Evolutionary conservation across 2,113 vertebrate species (phyloP).

Genomic region (Piprites chloris): DNA sequence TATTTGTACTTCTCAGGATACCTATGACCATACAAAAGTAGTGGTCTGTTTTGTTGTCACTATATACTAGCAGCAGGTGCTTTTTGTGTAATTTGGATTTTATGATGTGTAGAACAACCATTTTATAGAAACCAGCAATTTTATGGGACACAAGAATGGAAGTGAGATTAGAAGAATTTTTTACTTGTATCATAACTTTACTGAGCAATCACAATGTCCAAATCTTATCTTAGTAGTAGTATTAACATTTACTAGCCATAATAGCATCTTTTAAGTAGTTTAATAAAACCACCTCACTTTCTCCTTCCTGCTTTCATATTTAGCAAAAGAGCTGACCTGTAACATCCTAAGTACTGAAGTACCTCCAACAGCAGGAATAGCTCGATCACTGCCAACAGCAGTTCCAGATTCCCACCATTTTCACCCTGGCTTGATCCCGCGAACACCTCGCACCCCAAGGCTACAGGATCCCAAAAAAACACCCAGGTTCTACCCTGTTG

Average conservation of each 20-base stretch:
- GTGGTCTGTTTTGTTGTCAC: not conserved
- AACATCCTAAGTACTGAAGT: conserved; percentile 53
- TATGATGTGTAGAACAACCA: not conserved
- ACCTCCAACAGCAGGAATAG: conserved; percentile 55
- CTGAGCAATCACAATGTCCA: not conserved
- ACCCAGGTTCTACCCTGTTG: conserved; percentile 91
- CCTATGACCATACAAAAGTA: not conserved
- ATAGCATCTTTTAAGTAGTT: not conserved
- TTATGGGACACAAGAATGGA: not conserved
- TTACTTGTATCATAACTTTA: not conserved
- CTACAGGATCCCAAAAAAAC: conserved; percentile 88
- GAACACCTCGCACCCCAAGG: conserved; percentile 82
- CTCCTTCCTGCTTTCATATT: not conserved
- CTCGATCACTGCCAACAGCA: conserved; percentile 76
- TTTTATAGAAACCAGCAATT: not conserved
- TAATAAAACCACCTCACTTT: not conserved
- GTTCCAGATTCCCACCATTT: conserved; percentile 79
- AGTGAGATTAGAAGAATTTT: not conserved
- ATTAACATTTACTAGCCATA: not conserved
- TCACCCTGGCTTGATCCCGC: conserved; percentile 60
- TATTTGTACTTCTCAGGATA: not conserved
- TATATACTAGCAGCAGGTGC: not conserved
- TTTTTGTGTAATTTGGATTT: not conserved
- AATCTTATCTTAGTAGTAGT: not conserved
- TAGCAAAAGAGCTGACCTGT: conserved; percentile 38